phyloP scores from a whole-genome alignment of 2,888 invertebrate genomes.

The Tubiluchus corallicola region DNA sequence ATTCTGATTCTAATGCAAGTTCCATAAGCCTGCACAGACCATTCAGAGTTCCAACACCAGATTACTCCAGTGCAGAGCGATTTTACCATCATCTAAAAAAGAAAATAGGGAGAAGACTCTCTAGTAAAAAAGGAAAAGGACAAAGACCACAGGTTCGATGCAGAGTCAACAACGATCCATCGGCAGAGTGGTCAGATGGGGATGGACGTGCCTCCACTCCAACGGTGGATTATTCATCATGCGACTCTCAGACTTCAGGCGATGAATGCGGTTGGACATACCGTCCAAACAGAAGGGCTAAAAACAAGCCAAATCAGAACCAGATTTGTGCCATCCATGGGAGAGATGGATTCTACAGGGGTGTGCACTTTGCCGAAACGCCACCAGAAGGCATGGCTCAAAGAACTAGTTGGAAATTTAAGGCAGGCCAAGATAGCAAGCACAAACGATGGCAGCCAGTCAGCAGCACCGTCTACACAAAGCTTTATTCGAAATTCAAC shows the following conservation, averaged over 20 bases:
- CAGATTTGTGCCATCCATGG: neutral
- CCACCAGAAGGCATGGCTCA: too few species aligned
- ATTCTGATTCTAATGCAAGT: neutral
- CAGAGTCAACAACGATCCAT: neutral
- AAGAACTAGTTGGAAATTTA: too few species aligned
- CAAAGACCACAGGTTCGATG: too few species aligned
- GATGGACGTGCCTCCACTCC: neutral
- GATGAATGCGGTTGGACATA: neutral
- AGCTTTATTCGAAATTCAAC: too few species aligned
- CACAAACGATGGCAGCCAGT: too few species aligned
- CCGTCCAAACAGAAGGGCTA: neutral
- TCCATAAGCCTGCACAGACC: neutral
- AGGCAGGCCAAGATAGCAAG: too few species aligned
- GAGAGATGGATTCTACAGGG: neutral
- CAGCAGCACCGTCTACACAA: too few species aligned
- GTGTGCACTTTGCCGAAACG: constrained; percentile 3
- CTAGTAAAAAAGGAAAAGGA: too few species aligned
- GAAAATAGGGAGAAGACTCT: too few species aligned
- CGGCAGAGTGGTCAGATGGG: neutral
- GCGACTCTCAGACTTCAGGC: neutral
- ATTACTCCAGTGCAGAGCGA: neutral
- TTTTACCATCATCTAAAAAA: neutral
- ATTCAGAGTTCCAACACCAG: neutral
- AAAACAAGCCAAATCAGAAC: too few species aligned
- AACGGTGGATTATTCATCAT: neutral